Percentiles rank a stretch among this genome's conserved stretches.
phyloP scores from a whole-genome alignment of 92 coral and sea anemone genomes.

The Epizoanthus scotinus region DNA sequence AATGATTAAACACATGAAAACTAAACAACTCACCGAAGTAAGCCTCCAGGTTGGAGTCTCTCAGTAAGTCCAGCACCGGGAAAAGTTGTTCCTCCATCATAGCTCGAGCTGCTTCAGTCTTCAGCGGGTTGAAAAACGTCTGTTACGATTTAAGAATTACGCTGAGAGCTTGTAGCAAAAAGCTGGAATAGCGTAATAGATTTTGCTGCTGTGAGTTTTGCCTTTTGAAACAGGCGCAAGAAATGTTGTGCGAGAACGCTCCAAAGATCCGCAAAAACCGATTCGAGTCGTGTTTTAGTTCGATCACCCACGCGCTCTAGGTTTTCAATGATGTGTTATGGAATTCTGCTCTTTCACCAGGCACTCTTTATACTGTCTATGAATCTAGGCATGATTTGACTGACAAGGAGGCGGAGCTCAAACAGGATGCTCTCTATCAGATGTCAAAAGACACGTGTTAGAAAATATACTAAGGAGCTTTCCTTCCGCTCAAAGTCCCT shows the following conservation, averaged over 20 bases:
- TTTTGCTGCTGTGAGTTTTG: constrained; percentile 37
- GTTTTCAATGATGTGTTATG: constrained; percentile 17
- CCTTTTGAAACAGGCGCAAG: constrained; percentile 20
- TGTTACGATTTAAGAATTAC: constrained; percentile 40
- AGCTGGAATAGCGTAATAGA: constrained; percentile 40
- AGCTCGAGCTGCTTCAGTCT: constrained; percentile 36
- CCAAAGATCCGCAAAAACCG: constrained; percentile 12
- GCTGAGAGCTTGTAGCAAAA: constrained; percentile 46
- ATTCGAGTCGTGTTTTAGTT: constrained; percentile 2
- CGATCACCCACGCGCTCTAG: constrained; percentile 35
- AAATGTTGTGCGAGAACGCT: constrained; percentile 2
- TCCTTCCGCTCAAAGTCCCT: constrained; percentile 43
- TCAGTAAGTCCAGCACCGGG: constrained; percentile 33
- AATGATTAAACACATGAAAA: not conserved
- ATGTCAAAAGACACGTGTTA: constrained; percentile 44
- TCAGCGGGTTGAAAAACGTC: constrained; percentile 43
- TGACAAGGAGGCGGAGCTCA: constrained; percentile 36
- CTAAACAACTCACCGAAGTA: constrained; percentile 30
- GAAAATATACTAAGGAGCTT: not conserved
- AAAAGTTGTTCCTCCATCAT: constrained; percentile 43
- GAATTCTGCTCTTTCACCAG: not conserved
- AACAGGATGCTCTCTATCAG: constrained; percentile 26
- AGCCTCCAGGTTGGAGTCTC: constrained; percentile 40
- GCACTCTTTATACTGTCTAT: constrained; percentile 18
- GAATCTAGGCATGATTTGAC: constrained; percentile 6